Percentiles rank a stretch among this genome's conserved stretches.
phyloP scores from a whole-genome alignment of 2,888 invertebrate species.

The Leptinotarsa tumamoca region DNA sequence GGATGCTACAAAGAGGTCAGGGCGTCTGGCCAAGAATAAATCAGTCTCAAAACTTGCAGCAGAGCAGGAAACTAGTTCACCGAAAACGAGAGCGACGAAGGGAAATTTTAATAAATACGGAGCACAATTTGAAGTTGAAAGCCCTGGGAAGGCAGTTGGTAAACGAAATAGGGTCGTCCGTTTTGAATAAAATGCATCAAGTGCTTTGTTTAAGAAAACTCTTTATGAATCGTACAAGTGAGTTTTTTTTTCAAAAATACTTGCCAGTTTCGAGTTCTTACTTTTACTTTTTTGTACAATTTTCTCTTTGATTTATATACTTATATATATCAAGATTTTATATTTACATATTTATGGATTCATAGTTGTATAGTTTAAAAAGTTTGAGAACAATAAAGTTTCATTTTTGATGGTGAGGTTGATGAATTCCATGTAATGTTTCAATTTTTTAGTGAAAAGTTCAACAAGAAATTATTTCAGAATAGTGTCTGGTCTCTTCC shows the following conservation, averaged over 20 bases:
- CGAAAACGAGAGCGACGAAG: conserved; percentile 22
- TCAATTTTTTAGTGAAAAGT: too few species aligned
- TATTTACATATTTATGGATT: conserved; percentile 16
- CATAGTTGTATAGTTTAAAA: background rate
- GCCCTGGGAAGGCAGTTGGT: background rate
- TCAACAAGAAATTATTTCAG: too few species aligned
- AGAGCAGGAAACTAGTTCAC: background rate
- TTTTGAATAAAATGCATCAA: conserved; percentile 1
- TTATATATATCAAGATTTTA: conserved; percentile 25
- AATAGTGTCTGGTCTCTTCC: too few species aligned
- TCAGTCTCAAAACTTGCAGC: background rate
- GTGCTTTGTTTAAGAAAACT: background rate
- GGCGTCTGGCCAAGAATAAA: conserved; percentile 7
- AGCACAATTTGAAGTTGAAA: conserved; percentile 13
- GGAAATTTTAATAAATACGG: conserved; percentile 33
- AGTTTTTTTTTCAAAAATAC: background rate
- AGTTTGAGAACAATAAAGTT: conserved; percentile 16
- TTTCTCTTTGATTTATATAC: background rate
- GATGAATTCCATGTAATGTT: background rate
- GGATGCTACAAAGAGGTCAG: conserved; percentile 2
- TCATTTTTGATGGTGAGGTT: background rate
- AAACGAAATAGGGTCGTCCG: conserved; percentile 14
- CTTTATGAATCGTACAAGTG: background rate
- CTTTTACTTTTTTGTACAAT: background rate
- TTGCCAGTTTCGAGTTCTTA: background rate